These are phyloP conservation scores for Willowsia nigromaculata DNA, from an alignment of 2,888 invertebrate genomes.

Conservation along the genomic window DNA sequence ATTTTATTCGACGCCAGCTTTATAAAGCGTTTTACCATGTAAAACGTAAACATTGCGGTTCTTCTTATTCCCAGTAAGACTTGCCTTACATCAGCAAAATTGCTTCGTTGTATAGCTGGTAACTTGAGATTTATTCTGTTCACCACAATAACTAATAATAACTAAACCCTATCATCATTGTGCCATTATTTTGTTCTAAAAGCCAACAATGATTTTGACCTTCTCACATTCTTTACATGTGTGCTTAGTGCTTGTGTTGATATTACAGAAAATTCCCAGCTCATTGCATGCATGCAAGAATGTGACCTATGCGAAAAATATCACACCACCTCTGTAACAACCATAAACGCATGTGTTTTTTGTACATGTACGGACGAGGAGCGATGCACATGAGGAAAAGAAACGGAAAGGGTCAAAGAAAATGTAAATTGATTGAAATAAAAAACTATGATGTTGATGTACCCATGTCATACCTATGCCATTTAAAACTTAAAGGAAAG, in stretches of 20 bases:
- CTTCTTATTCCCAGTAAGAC: background rate
- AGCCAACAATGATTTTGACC: slow-evolving; percentile 42
- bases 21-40: background rate
- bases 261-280: slow-evolving; percentile 11
- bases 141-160: background rate
- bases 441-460: background rate
- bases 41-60: slow-evolving; percentile 6
- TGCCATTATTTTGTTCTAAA: background rate
- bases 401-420: slow-evolving; percentile 19
- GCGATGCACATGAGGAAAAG: background rate
- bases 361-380: background rate
- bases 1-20: background rate
- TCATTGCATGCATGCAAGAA: slow-evolving; percentile 6
- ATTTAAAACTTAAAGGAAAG: too few species aligned
- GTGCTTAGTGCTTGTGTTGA: background rate
- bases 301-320: background rate
- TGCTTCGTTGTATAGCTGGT: background rate
- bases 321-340: background rate
- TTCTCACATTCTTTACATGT: slow-evolving; percentile 5
- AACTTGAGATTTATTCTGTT: background rate
- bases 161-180: background rate
- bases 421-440: background rate
- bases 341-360: background rate
- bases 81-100: background rate
- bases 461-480: background rate